Evolutionary conservation across 2,797 vertebrate genomes (phyloP).

Genomic region (Acomys russatus): DNA sequence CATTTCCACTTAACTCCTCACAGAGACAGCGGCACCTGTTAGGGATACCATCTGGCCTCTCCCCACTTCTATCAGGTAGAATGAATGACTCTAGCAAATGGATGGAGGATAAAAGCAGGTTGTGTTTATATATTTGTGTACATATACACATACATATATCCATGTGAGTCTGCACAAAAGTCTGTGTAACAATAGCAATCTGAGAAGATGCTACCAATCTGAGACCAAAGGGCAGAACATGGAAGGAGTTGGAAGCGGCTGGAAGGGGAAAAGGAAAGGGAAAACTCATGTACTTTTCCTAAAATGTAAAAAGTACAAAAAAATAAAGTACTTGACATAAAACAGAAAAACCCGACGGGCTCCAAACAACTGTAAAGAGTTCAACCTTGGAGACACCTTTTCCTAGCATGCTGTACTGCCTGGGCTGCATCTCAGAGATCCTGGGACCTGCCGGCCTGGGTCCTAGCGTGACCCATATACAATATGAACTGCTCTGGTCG

Average conservation of each 20-base stretch:
- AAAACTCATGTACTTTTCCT: neutral
- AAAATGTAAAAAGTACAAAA: neutral
- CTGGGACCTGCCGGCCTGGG: conserved; percentile 96
- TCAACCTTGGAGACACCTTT: conserved; percentile 94
- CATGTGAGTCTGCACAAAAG: neutral
- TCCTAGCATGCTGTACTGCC: conserved; percentile 95
- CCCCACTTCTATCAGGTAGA: neutral
- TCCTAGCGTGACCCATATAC: conserved; percentile 94
- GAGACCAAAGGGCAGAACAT: neutral
- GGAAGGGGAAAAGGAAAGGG: neutral
- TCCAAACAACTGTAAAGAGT: conserved; percentile 87
- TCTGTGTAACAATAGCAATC: neutral
- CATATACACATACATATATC: neutral
- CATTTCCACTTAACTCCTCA: neutral
- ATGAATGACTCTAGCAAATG: neutral
- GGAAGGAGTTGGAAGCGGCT: neutral
- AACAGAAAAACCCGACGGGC: neutral
- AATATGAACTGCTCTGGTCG: conserved; percentile 90
- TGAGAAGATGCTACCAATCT: neutral
- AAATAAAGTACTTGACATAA: neutral
- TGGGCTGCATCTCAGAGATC: conserved; percentile 96
- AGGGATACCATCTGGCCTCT: neutral
- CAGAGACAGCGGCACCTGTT: neutral
- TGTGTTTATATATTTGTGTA: neutral
- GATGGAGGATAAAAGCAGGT: neutral